Conservation (phyloP, 30 jellyfish, hydroid and myxozoan genomes). For the Aurelia sp. region DNA sequence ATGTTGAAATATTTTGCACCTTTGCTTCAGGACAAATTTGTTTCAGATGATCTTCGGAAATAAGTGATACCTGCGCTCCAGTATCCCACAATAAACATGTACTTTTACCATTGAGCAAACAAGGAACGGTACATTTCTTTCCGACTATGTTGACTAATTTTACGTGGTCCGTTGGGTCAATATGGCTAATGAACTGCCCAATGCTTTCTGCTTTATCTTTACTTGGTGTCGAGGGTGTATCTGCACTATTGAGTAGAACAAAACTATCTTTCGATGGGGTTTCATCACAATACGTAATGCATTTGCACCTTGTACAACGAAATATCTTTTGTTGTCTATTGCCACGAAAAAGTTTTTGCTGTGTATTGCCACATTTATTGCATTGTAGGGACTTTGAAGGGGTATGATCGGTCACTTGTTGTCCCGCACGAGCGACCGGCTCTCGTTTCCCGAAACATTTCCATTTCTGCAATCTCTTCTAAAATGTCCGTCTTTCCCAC, state of each 20-base stretch:
- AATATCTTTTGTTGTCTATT: background rate
- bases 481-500: conserved; percentile 18
- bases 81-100: conserved; percentile 14
- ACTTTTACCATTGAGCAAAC: conserved; percentile 7
- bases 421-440: conserved; percentile 15
- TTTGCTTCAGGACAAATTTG: background rate
- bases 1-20: conserved; percentile 8
- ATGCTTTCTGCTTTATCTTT: too few species aligned
- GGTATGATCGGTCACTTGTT: conserved; percentile 4
- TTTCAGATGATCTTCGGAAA: conserved; percentile 1
- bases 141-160: conserved; percentile 23
- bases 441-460: conserved; percentile 4
- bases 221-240: too few species aligned
- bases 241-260: too few species aligned
- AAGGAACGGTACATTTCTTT: conserved; percentile 18
- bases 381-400: conserved; percentile 16
- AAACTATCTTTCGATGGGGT: too few species aligned
- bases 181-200: background rate
- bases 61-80: conserved; percentile 26
- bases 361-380: conserved; percentile 18
- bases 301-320: conserved; percentile 1
- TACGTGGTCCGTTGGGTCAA: conserved; percentile 20
- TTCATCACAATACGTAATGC: background rate
- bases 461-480: conserved; percentile 13
- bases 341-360: background rate